phyloP scores from a whole-genome alignment of 2,888 invertebrate species.

The Aphidius colemani region DNA sequence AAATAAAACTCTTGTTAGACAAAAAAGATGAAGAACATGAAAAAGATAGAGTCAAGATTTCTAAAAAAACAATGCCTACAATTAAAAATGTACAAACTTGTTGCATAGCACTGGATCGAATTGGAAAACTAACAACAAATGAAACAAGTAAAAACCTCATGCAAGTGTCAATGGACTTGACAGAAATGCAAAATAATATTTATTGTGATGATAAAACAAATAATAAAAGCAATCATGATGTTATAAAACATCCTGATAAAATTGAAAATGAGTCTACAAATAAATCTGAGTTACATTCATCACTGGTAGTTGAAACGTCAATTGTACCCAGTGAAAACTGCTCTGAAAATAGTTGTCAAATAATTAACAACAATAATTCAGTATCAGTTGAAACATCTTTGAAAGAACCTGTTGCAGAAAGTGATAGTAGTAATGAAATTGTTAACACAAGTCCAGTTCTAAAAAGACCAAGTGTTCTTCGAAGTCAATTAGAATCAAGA shows the following conservation, averaged over 20 bases:
- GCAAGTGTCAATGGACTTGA: constrained; percentile 30
- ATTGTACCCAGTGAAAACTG: constrained; percentile 31
- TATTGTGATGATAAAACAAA: constrained; percentile 1
- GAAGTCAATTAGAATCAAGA: too few relatives aligned
- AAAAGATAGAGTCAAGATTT: neutral
- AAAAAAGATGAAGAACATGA: neutral
- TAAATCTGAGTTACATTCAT: constrained; percentile 1
- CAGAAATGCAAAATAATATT: constrained; percentile 28
- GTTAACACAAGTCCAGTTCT: too few relatives aligned
- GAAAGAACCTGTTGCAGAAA: too few relatives aligned
- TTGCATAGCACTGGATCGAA: constrained; percentile 32
- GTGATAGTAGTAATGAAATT: too few relatives aligned
- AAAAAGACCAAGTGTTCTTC: too few relatives aligned
- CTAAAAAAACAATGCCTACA: neutral
- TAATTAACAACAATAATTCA: neutral
- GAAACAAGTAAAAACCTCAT: constrained; percentile 15
- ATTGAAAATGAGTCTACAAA: constrained; percentile 33
- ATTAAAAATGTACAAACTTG: constrained; percentile 15
- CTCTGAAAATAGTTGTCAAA: constrained; percentile 3
- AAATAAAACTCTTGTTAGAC: too few relatives aligned
- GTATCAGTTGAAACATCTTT: too few relatives aligned
- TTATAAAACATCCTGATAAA: constrained; percentile 43
- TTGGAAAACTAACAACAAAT: constrained; percentile 27
- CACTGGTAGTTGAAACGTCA: constrained; percentile 35
- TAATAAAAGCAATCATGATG: neutral